Evolutionary conservation across 2,888 invertebrate species (phyloP), one percentile per base, ranked within the genome.

Genomic region (Nudaria mundana): DNA sequence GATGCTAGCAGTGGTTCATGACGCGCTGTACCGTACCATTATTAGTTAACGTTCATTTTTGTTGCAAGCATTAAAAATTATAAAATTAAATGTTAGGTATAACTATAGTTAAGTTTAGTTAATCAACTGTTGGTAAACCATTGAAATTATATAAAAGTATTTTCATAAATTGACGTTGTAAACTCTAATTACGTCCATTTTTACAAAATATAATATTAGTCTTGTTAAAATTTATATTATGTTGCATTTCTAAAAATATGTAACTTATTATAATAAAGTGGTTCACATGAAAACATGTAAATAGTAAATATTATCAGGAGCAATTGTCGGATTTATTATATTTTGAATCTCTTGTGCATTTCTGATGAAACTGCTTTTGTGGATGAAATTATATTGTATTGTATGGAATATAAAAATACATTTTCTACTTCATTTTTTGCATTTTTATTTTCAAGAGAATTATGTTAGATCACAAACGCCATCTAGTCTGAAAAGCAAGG

Each of bases 301-400:
- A 78, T 79, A 76, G 64, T 72, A 69, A 64, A 65, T 61, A 61
- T 38, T 63, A 58, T 70, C 66, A 71, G 77, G 80, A 84, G 74
- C 74, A 81, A 81, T 68, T 74, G 73, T 78, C 67, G 76, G 57
- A n/a, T 59, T 57, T 69, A 70, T 66, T 65, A 69, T 68, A 67
- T 72, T 76, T 76, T 76, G 82, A 87, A 84, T 87, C 84, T 85
- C 85, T 83, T 81, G 69, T 77, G 85, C 80, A 86, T 87, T 85
- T 82, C 73, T 62, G 63, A 75, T 68, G 70, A 72, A 74, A 76
- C 66, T 72, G 81, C 82, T 82, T 81, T 78, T 81, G 81, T 85
- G 81, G 70, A 81, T 80, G 75, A 75, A 78, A 71, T n/a, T 75
- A 72, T 71, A 73, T 73, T 73, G 66, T 81, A 79, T 75, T 76